Base-by-base conservation (phyloP, 2,113 vertebrate genomes). In the Dissostichus mawsoni region DNA sequence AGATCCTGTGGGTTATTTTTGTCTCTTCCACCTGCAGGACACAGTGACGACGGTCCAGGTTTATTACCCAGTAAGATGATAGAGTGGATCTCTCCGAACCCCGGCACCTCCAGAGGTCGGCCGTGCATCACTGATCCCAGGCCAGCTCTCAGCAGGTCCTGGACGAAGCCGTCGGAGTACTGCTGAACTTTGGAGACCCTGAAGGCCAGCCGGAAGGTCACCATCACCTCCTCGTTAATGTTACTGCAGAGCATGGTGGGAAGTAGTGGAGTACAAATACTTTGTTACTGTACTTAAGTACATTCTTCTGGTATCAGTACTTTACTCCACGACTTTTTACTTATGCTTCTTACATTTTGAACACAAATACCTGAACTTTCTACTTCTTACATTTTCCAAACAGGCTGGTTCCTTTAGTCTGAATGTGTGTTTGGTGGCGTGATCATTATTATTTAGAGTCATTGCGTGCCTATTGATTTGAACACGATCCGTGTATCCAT, bases 161-260 rank as follows among this genome's bases (percentile, higher is more conserved):
- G 95, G 69, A 98, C 92, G 75, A 89, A 45, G 86, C 82, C 89
- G 62, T 96, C 87, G 67, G 94, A n/a, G 93, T 92, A 94, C 81
- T 91, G 33, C 66, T 91, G 80, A 90, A 90, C 1, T 89, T 87
- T 92, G 1, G 89, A 92, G 1, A 92, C 82, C 51, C 72, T 57
- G 33, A 98, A 98, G 86, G 86, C 93, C 76, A 99, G 92, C 65
- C 90, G 94, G 72, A 99, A 93, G 0, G 76, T 96, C 44, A 95
- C 96, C 0, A 98, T 90, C 78, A 98, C 95, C 0, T 95, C 94
- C 0, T 86, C 85, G 20, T 97, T 96, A 5, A 95, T 93, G 0
- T 93, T 95, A 91, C 97, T 98, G 71, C 0, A 1, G 76, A 74
- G 29, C 25, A 29, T 29, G 29, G 29, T 29, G 29, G 29, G 29